These are phyloP conservation scores for Eremobia ochroleuca DNA, from an alignment of 2,888 invertebrate species.

Conservation along the genomic window DNA sequence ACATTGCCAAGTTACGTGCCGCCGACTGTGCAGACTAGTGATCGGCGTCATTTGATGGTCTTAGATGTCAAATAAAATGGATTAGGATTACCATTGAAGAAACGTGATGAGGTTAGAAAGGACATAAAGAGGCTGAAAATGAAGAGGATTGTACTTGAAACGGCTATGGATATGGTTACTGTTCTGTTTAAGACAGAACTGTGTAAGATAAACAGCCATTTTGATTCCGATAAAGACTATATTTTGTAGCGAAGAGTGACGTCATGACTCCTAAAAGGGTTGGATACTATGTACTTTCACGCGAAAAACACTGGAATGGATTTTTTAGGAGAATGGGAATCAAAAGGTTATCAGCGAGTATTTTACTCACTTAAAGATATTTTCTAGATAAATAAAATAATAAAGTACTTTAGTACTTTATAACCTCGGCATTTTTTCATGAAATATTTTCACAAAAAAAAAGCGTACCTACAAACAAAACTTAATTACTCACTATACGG, in stretches of 20 bases:
- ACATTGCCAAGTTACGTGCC: no score
- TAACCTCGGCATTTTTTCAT: not conserved
- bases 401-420: not conserved
- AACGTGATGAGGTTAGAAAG: slow-evolving; percentile 46
- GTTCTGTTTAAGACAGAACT: no score
- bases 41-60: slow-evolving; percentile 7
- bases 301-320: not conserved
- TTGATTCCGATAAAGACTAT: slow-evolving; percentile 35
- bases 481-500: not conserved
- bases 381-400: not conserved
- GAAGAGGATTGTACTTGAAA: slow-evolving; percentile 8
- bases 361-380: not conserved
- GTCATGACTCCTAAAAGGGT: not conserved
- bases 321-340: not conserved
- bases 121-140: slow-evolving; percentile 24
- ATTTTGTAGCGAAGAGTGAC: slow-evolving; percentile 15
- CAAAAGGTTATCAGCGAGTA: not conserved
- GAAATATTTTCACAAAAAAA: not conserved
- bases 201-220: slow-evolving; percentile 32
- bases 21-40: no score
- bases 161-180: slow-evolving; percentile 25
- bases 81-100: slow-evolving; percentile 39
- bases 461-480: not conserved
- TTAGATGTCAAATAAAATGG: slow-evolving; percentile 46
- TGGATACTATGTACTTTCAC: not conserved